These are phyloP conservation scores for Drosophila sp. DNA, from an alignment of 1,140 invertebrate species.

Conservation along the genomic window DNA sequence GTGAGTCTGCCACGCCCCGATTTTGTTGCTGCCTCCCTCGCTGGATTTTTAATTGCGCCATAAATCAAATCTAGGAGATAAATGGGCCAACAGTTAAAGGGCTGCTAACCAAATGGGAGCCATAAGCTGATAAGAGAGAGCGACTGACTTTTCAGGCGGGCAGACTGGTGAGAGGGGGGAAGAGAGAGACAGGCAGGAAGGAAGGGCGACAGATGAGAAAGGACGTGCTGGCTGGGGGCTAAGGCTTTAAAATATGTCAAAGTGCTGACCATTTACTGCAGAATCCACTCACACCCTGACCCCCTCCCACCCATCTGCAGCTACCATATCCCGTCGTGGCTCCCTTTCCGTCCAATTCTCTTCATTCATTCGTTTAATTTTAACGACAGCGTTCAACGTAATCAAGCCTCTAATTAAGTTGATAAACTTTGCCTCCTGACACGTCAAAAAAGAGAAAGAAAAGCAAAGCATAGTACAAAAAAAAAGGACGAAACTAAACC, in stretches of 20 bases:
- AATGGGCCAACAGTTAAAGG: constrained; percentile 77
- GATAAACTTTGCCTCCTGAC: constrained; percentile 61
- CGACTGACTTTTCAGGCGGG: constrained; percentile 27
- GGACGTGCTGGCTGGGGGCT: constrained; percentile 34
- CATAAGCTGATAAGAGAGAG: constrained; percentile 72
- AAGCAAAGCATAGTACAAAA: constrained; percentile 1
- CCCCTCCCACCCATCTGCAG: background rate
- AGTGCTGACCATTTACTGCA: constrained; percentile 49
- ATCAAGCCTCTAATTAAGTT: constrained; percentile 81
- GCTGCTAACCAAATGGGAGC: constrained; percentile 80
- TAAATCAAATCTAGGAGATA: constrained; percentile 80
- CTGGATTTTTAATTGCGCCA: constrained; percentile 76
- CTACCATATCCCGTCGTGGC: background rate
- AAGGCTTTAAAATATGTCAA: constrained; percentile 69
- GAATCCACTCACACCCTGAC: constrained; percentile 15
- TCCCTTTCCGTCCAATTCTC: constrained; percentile 30
- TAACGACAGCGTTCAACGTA: constrained; percentile 62
- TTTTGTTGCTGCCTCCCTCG: constrained; percentile 6
- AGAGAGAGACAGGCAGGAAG: too few species aligned
- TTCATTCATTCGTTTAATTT: constrained; percentile 55
- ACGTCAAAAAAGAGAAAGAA: constrained; percentile 31
- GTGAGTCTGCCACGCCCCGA: constrained; percentile 50
- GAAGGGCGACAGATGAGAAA: background rate
- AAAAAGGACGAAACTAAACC: background rate
- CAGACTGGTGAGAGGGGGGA: background rate